Base-by-base conservation (phyloP, 2,797 vertebrate species). In the Enteromius fasciolatus region DNA sequence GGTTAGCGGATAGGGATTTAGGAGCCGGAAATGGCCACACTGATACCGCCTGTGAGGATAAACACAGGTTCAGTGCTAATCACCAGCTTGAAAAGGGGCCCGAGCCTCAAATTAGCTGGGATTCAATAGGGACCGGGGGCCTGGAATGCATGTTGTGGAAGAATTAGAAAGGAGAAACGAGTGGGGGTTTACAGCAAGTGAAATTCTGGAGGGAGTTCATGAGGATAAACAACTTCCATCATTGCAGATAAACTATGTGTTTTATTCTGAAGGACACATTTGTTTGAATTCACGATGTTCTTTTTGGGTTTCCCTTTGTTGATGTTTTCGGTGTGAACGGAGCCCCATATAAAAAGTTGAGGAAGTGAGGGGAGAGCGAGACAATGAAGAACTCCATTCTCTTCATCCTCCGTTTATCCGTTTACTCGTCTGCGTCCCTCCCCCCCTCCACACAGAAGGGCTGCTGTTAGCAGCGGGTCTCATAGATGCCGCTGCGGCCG, bases 401-500 rank as follows among this genome's bases (percentile, higher is more conserved):
- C 44, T 82, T 72, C 23, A 23, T n/a, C 48, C 28, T 28, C 70
- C 1, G 52, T 23, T 76, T n/a, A 23, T 78, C 75, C 67, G 14
- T 36, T 8, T 68, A 72, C 41, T 36, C 2, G 14, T 63, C 82
- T 59, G 52, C 54, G 20, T 39, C 17, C 64, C 76, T 17, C 18
- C 28, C 20, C 20, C 31, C 80, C 20, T 14, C 44, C 78, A 52
- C 64, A 39, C 46, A 10, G 70, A 64, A 57, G 70, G 41, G 48
- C 76, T 52, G 23, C 48, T 52, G 88, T 93, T 96, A 97, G 93
- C 96, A 97, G 88, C 96, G 95, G 68, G 96, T 97, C 92, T 97
- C 96, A 3, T 97, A 97, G 93, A 97, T 96, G 86, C 96, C 96
- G 0, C 96, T 97, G 88, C 96, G 93, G 82, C 96, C 96, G 4